A percentile compares a stretch with the other conserved stretches of the same genome.
phyloP scores from a whole-genome alignment of 1,140 invertebrate species.

The Lepidurus apus region DNA sequence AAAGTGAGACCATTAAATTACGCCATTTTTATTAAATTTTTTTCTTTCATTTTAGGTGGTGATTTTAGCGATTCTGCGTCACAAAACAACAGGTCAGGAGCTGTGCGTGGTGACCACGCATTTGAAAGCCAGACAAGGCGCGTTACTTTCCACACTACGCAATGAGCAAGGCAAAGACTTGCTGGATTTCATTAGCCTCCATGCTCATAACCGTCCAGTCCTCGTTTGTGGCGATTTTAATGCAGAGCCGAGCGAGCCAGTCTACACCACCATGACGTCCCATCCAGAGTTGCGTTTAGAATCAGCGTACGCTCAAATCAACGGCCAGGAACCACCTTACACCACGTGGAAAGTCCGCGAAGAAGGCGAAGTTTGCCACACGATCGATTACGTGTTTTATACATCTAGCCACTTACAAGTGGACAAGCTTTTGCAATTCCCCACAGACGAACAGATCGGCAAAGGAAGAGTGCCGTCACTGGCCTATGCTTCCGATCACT shows the following conservation, averaged over 20 bases:
- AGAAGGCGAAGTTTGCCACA: constrained; percentile 65
- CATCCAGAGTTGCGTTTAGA: constrained; percentile 39
- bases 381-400: constrained; percentile 75
- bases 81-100: constrained; percentile 52
- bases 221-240: constrained; percentile 74
- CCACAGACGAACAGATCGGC: constrained; percentile 61
- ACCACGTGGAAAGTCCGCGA: constrained; percentile 74
- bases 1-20: background rate
- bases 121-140: constrained; percentile 66
- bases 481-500: constrained; percentile 71
- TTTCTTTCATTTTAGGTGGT: constrained; percentile 52
- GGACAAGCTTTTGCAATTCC: constrained; percentile 57
- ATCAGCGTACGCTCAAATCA: constrained; percentile 41
- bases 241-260: constrained; percentile 65
- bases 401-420: constrained; percentile 51
- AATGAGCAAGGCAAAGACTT: constrained; percentile 71
- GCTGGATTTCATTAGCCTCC: constrained; percentile 54
- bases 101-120: constrained; percentile 69
- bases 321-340: constrained; percentile 56
- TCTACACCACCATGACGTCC: constrained; percentile 57
- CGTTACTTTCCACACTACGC: constrained; percentile 60
- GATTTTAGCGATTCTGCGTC: constrained; percentile 53
- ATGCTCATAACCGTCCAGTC: constrained; percentile 48
- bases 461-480: constrained; percentile 59
- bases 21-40: constrained; percentile 13